Percentiles rank a stretch among this genome's conserved stretches.
phyloP scores from a whole-genome alignment of 1,140 invertebrate genomes.

The Drosophila ambigua region DNA sequence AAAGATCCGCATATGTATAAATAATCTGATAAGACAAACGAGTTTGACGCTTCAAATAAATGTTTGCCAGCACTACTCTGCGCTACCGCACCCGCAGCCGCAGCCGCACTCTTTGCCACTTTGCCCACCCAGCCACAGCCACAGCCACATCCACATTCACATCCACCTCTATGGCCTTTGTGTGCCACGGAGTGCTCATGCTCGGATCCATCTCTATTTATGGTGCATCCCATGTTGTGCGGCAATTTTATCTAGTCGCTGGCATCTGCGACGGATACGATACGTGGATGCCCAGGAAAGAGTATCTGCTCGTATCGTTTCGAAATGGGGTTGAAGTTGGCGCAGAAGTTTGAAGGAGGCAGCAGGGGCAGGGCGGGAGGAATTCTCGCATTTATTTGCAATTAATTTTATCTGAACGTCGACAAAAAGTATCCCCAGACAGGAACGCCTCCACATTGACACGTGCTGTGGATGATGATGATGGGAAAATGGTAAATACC shows the following conservation, averaged over 20 bases:
- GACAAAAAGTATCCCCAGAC: conserved; percentile 52
- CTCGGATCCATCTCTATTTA: conserved; percentile 67
- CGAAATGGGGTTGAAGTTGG: conserved; percentile 16
- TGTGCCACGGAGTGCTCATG: conserved; percentile 28
- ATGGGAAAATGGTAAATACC: conserved; percentile 11
- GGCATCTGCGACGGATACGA: conserved; percentile 58
- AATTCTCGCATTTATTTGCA: conserved; percentile 51
- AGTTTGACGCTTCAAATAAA: conserved; percentile 83
- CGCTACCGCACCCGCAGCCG: neutral
- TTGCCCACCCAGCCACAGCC: neutral
- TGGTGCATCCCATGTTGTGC: conserved; percentile 69
- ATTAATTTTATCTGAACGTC: conserved; percentile 68
- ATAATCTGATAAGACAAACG: conserved; percentile 82
- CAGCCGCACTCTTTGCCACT: neutral
- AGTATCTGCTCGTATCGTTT: conserved; percentile 47
- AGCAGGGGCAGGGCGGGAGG: conserved; percentile 9
- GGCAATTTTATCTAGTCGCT: conserved; percentile 57
- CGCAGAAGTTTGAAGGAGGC: conserved; percentile 10
- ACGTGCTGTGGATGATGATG: conserved; percentile 49
- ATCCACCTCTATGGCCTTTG: conserved; percentile 29
- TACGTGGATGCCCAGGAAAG: conserved; percentile 37
- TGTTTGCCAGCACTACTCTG: conserved; percentile 64
- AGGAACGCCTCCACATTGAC: conserved; percentile 52
- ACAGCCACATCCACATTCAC: neutral
- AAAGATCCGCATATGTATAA: conserved; percentile 61